phyloP scores from a whole-genome alignment of 2,113 vertebrate genomes.

The Panthera tigris region DNA sequence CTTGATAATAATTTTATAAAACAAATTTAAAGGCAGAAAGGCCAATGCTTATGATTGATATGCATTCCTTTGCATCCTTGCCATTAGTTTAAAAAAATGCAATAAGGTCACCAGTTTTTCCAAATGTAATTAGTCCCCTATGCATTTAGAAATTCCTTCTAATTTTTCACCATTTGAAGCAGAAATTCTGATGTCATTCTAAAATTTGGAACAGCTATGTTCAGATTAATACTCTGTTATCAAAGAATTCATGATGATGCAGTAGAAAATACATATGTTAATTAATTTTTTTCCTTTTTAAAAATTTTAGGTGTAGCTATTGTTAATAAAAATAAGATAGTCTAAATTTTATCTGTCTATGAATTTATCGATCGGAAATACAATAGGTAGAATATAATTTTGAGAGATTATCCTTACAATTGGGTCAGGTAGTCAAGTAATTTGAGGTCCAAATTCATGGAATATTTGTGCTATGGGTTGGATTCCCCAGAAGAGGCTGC shows the following conservation, averaged over 20 bases:
- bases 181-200: slow-evolving; percentile 3
- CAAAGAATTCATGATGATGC: background rate
- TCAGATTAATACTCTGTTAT: background rate
- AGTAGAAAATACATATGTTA: background rate
- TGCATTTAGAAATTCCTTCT: background rate
- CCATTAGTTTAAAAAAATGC: background rate
- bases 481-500: background rate
- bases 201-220: background rate
- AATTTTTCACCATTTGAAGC: background rate
- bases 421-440: background rate
- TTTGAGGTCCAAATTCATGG: background rate
- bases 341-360: background rate
- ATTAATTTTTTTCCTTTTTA: background rate
- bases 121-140: background rate
- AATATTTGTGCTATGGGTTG: background rate
- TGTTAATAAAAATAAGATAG: background rate
- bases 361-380: background rate
- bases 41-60: background rate
- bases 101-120: background rate
- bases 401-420: background rate
- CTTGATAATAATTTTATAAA: background rate
- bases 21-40: background rate
- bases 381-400: background rate
- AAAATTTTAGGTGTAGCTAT: background rate
- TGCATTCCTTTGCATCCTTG: background rate